Evolutionary conservation across 2,797 vertebrate genomes (phyloP), one percentile per base, ranked within the genome.

Genomic region (Leptatherina wallacei): DNA sequence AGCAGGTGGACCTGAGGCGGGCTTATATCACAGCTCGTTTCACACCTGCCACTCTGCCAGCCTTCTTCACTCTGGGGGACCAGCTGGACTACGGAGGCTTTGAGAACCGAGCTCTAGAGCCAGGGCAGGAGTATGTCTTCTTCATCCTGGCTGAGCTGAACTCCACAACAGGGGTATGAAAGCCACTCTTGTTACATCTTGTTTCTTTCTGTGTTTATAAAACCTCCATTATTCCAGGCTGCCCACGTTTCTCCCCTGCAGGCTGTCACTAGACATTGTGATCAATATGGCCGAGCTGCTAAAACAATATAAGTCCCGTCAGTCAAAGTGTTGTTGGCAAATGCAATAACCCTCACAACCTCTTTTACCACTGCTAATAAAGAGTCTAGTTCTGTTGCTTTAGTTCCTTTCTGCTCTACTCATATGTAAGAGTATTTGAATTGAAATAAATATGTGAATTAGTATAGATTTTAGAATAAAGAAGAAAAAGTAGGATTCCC

Each of bases 1-100:
- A 97, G 55, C 96, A 98, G 77, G 94, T 98, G 79, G 98, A 99
- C 75, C 91, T 93, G 44, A 94, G 96, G 20, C 93, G 95, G 59
- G 97, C 98, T 30, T 99, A 99, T 92, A 96, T 99, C 22, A 97
- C 98, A 0, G 98, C 97, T 16, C 95, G 96, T 29, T 98, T 99
- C 91, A 95, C 95, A 14, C 94, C 94, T 71, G 91, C 88, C 88
- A 87, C 92, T n/a, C 90, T 99, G 20, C 98, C 98, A 0, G 89
- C 95, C 1, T 95, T 96, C 89, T 99, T 99, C 93, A 94, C 94
- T 63, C 86, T 99, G 3, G 98, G 98, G 0, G 97, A 99, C 95
- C 96, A 97, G 95, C 96, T 96, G 71, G 97, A 96, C 83, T 97
- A 99, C 0, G 96, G 96, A 0, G 96, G 97, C 80, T 99, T 98